Conservation (phyloP, 1,140 invertebrate species). For the Drosophila miranda region DNA sequence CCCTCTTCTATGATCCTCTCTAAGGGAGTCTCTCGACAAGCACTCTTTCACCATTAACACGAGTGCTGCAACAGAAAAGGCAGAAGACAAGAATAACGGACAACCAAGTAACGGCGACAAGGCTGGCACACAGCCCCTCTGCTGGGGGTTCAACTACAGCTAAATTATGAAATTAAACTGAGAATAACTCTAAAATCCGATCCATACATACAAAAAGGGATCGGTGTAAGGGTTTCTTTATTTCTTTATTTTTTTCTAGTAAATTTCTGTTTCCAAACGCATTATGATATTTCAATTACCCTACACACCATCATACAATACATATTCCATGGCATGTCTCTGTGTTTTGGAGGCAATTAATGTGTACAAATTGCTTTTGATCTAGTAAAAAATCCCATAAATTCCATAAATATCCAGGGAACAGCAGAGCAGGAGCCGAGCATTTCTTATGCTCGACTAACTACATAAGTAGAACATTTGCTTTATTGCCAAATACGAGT, state of each 20-base stretch:
- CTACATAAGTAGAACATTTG: constrained; percentile 21
- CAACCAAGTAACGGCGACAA: no score
- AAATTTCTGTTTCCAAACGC: no score
- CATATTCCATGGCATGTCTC: constrained; percentile 2
- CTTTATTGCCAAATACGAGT: constrained; percentile 22
- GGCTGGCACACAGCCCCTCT: no score
- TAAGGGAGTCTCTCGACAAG: no score
- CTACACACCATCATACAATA: not conserved
- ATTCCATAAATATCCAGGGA: constrained; percentile 32
- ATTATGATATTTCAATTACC: no score
- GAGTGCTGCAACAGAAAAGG: no score
- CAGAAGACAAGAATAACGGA: no score
- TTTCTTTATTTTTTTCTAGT: no score
- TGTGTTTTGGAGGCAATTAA: constrained; percentile 33
- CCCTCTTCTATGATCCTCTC: no score
- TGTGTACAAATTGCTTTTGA: constrained; percentile 48
- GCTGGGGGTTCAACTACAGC: rapidly evolving
- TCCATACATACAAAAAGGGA: not conserved
- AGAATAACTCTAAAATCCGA: no score
- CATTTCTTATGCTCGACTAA: constrained; percentile 35
- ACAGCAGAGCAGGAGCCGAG: not conserved
- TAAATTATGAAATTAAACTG: no score
- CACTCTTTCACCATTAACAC: no score
- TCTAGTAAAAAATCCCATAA: constrained; percentile 27
- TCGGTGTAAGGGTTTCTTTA: not conserved